phyloP scores from a whole-genome alignment of 30 jellyfish, hydroid and myxozoan species.

The Catostylus mosaicus region DNA sequence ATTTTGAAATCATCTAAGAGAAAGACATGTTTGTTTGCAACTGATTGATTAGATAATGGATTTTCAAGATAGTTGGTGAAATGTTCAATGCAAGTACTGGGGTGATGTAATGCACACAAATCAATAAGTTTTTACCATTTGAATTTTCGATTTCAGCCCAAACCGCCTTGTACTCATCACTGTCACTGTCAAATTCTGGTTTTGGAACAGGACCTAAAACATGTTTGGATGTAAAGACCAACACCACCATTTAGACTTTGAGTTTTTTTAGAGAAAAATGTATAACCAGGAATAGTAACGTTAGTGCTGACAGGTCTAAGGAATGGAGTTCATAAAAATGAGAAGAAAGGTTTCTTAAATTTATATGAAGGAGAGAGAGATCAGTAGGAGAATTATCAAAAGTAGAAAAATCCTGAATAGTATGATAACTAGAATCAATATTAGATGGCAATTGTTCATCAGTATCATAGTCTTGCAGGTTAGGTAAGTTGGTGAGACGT shows the following conservation, averaged over 20 bases:
- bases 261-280: too few relatives aligned
- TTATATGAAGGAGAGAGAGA: conserved; percentile 38
- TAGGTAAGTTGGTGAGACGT: conserved; percentile 46
- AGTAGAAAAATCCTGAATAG: conserved; percentile 43
- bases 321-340: conserved; percentile 56
- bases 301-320: too few relatives aligned
- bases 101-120: neutral
- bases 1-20: too few relatives aligned
- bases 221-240: neutral
- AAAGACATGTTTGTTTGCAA: neutral
- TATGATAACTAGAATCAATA: too few relatives aligned
- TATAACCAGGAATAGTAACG: too few relatives aligned
- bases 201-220: neutral
- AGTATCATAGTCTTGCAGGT: too few relatives aligned
- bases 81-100: too few relatives aligned
- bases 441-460: too few relatives aligned
- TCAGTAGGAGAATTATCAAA: conserved; percentile 11
- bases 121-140: neutral
- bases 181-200: neutral
- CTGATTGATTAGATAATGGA: neutral
- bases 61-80: neutral
- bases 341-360: conserved; percentile 51
- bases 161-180: neutral
- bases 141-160: neutral
- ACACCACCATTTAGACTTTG: too few relatives aligned